Base-by-base conservation (phyloP, 2,797 vertebrate genomes). In the Falco naumanni region DNA sequence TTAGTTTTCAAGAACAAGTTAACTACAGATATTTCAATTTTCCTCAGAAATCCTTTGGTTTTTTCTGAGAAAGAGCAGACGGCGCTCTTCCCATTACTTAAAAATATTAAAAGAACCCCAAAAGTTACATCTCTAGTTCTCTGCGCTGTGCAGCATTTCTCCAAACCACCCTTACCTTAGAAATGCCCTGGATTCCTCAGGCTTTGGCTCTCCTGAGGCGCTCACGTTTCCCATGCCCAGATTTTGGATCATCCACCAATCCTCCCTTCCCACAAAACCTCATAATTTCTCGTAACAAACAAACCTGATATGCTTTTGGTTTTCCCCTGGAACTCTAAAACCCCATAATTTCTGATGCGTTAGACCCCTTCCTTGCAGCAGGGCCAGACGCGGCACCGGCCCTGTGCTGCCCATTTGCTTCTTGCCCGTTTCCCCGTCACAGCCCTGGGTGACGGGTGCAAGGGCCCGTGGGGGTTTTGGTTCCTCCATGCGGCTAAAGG, bases 391-490 rank as follows among this genome's bases (percentile, higher is more conserved):
- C 19, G 20, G 33, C 28, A 31, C 14, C 2, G 0, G 14, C 10
- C 8, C 14, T 4, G 5, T 1, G 4, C 21, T 9, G 13, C 20
- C 0, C 1, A 13, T 54, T 33, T 92, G 39, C 26, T 16, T 26
- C 31, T 48, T 0, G 1, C 65, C n/a, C 2, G 1, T 56, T 68
- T 74, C 17, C 37, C 12, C 5, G 9, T 12, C 1, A 1, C 37
- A 21, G 50, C 18, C 19, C 18, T 29, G 18, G 69, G 50, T 10
- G 34, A 21, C 13, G 22, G 47, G 6, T 25, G 24, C 17, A 6
- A 25, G 51, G 18, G 34, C 28, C 41, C 11, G 24, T 8, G 5
- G 13, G 15, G 0, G 0, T 60, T 48, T 33, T 24, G 43, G 37
- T 29, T 63, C 14, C 4, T 14, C 12, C 5, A 7, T 25, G 22